Evolutionary conservation across 1,140 invertebrate species (phyloP).

Genomic region (Papilio helenus): DNA sequence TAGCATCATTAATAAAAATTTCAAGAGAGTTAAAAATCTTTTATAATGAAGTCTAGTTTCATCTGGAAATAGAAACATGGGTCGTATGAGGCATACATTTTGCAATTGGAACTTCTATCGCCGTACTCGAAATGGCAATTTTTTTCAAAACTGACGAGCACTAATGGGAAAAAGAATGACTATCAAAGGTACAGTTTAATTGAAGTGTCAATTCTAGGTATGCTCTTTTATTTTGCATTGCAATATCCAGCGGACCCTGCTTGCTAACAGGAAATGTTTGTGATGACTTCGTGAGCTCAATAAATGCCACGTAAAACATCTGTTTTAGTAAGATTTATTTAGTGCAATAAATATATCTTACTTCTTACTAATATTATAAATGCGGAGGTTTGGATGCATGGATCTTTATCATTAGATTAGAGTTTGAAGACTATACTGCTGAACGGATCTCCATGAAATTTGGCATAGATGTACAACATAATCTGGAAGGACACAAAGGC

Average conservation of each 20-base stretch:
- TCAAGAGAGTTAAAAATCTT: too few species aligned
- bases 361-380: too few species aligned
- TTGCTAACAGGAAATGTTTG: constrained; percentile 15
- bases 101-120: constrained; percentile 21
- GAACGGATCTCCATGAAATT: too few species aligned
- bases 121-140: constrained; percentile 22
- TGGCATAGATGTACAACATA: too few species aligned
- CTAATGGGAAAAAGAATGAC: constrained; percentile 38
- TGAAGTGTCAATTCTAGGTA: constrained; percentile 39
- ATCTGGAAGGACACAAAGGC: too few species aligned
- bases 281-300: neutral
- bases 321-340: neutral
- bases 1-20: neutral
- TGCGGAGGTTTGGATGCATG: too few species aligned
- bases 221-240: constrained; percentile 34
- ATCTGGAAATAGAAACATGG: neutral
- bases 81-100: neutral
- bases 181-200: constrained; percentile 36
- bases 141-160: constrained; percentile 33
- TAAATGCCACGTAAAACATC: neutral
- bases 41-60: neutral
- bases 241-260: neutral
- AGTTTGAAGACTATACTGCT: too few species aligned
- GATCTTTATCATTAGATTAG: too few species aligned
- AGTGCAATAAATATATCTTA: neutral